These are phyloP conservation scores for Panopea generosa DNA, from an alignment of 2,888 invertebrate genomes.

Conservation along the genomic window DNA sequence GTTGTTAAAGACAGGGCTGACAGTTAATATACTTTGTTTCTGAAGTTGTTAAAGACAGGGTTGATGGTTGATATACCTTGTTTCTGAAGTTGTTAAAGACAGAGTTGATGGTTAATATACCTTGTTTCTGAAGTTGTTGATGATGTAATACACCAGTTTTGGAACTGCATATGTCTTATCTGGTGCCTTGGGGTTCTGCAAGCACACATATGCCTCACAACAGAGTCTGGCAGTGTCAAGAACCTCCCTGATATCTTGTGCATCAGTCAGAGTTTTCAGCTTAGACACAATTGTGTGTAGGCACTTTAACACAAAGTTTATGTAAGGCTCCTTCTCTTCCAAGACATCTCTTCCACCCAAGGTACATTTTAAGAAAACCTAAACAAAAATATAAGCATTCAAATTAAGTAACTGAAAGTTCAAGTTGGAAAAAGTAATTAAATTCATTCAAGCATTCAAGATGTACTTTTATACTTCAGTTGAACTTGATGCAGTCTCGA, in stretches of 20 bases:
- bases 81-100: too few species aligned
- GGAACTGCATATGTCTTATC: slow-evolving; percentile 6
- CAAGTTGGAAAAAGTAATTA: too few species aligned
- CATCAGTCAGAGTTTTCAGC: slow-evolving; percentile 6
- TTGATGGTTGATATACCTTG: too few species aligned
- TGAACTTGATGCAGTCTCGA: too few species aligned
- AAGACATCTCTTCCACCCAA: neutral
- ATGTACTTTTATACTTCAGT: too few species aligned
- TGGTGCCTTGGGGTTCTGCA: neutral
- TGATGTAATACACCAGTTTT: slow-evolving; percentile 11
- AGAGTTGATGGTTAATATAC: too few species aligned
- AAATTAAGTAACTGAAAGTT: too few species aligned
- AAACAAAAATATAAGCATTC: neutral
- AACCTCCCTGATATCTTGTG: neutral
- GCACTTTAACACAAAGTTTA: slow-evolving; percentile 9
- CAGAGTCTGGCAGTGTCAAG: neutral
- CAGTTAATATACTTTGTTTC: too few species aligned
- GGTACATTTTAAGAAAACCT: neutral
- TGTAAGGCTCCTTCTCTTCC: slow-evolving; percentile 9
- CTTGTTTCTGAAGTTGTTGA: slow-evolving; percentile 3
- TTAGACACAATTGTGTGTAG: neutral
- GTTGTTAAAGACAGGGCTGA: too few species aligned
- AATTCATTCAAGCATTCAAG: too few species aligned
- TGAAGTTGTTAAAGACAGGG: too few species aligned
- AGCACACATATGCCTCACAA: neutral